Percentiles rank a stretch among this genome's conserved stretches.
These are phyloP conservation scores for Cryptophagus acutangulus DNA, from an alignment of 2,888 invertebrate genomes.

Conservation along the genomic window DNA sequence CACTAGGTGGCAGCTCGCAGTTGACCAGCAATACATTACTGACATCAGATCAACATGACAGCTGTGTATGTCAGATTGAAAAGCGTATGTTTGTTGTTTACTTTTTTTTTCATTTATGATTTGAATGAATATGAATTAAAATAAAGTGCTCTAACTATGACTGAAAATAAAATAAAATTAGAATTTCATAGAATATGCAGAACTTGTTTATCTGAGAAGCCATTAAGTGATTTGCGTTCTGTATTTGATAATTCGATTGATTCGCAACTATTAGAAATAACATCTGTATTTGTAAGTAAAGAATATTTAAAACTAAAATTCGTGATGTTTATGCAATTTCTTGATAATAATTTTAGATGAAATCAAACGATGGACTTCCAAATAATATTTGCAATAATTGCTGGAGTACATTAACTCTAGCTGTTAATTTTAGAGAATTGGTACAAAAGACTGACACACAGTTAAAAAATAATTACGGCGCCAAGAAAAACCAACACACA, in stretches of 20 bases:
- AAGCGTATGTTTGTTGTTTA: no score
- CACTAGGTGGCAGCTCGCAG: no score
- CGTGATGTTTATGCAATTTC: background rate
- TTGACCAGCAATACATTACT: no score
- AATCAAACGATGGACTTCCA: slow-evolving; percentile 39
- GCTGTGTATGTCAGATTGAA: no score
- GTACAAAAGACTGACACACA: slow-evolving; percentile 36
- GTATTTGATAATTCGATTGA: slow-evolving; percentile 35
- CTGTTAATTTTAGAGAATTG: slow-evolving; percentile 38
- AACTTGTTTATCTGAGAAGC: slow-evolving; percentile 39
- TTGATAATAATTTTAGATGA: slow-evolving; percentile 28
- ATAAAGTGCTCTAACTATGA: slow-evolving; percentile 1
- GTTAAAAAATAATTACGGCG: slow-evolving; percentile 26
- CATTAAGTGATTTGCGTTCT: slow-evolving; percentile 33
- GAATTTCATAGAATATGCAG: slow-evolving; percentile 39
- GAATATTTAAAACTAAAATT: no score
- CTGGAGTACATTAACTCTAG: slow-evolving; percentile 31
- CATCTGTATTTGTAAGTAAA: slow-evolving; percentile 32
- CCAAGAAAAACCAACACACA: no score
- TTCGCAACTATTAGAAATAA: slow-evolving; percentile 28
- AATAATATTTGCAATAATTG: slow-evolving; percentile 38
- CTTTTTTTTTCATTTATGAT: no score
- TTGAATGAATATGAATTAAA: no score
- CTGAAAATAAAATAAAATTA: slow-evolving; percentile 19
- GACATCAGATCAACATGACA: no score